Conservation (phyloP, 2,888 invertebrate genomes). For the Andrena praecox region DNA sequence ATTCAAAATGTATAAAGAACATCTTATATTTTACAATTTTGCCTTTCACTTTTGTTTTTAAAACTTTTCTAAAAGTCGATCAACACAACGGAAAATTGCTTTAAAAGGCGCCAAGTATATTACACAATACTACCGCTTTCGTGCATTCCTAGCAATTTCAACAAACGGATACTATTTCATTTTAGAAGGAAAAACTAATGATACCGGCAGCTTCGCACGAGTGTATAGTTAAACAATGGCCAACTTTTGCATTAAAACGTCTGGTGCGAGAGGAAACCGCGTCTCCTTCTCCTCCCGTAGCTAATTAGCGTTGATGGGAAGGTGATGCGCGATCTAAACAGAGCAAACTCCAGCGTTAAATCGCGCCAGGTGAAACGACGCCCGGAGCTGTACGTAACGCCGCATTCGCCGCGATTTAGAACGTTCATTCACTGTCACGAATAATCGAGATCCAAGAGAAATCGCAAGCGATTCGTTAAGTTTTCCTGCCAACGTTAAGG, state of each 20-base stretch:
- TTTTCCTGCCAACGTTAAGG: slow-evolving; percentile 17
- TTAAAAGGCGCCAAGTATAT: too few species aligned
- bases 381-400: not conserved
- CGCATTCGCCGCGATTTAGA: slow-evolving; percentile 9
- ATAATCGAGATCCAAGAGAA: slow-evolving; percentile 37
- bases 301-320: slow-evolving; percentile 59
- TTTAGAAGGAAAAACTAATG: not conserved
- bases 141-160: not conserved
- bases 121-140: not conserved
- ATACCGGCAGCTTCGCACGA: not conserved
- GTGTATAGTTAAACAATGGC: slow-evolving; percentile 21
- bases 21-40: too few species aligned
- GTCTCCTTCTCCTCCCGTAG: slow-evolving; percentile 23
- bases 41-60: too few species aligned
- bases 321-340: slow-evolving; percentile 31
- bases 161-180: not conserved
- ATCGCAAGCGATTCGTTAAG: slow-evolving; percentile 29
- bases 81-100: too few species aligned
- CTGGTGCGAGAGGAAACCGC: slow-evolving; percentile 1
- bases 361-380: slow-evolving; percentile 17
- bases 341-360: slow-evolving; percentile 17
- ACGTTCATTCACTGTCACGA: slow-evolving; percentile 3
- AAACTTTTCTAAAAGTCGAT: too few species aligned
- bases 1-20: too few species aligned
- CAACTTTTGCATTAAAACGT: slow-evolving; percentile 25